phyloP scores from a whole-genome alignment of 2,113 vertebrate genomes.

The Rhinoderma darwinii region DNA sequence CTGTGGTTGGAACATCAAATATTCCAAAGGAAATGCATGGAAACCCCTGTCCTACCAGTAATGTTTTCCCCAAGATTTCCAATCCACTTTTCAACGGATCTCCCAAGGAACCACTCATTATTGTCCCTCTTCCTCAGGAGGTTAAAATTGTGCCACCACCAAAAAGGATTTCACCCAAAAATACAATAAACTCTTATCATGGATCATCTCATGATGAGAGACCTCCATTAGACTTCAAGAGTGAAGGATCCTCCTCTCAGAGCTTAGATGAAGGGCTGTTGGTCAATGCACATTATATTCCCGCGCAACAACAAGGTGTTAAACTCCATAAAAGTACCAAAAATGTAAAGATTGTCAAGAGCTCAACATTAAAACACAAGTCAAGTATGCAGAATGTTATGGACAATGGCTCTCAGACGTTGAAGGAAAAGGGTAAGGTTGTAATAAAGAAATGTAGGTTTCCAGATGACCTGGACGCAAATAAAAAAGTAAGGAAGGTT shows the following conservation, averaged over 20 bases:
- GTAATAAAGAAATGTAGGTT: conserved; percentile 74
- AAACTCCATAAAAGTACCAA: conserved; percentile 75
- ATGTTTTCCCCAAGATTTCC: neutral
- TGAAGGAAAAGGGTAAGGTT: conserved; percentile 72
- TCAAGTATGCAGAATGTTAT: conserved; percentile 62
- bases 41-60: neutral
- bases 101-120: conserved; percentile 69
- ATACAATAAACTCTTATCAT: conserved; percentile 39
- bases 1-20: conserved; percentile 56
- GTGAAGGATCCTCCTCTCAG: conserved; percentile 81
- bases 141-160: conserved; percentile 67
- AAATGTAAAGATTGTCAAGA: conserved; percentile 74
- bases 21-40: conserved; percentile 69
- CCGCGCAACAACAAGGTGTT: conserved; percentile 70
- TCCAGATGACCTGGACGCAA: conserved; percentile 77
- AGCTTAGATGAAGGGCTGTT: conserved; percentile 78
- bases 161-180: conserved; percentile 72
- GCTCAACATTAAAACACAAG: conserved; percentile 67
- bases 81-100: conserved; percentile 59
- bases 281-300: conserved; percentile 75
- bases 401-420: conserved; percentile 67
- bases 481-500: conserved; percentile 75
- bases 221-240: conserved; percentile 73
- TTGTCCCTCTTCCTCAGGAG: conserved; percentile 63
- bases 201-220: conserved; percentile 63